Base-by-base conservation (phyloP, 2,888 invertebrate species). In the Trissoscelio sp. region DNA sequence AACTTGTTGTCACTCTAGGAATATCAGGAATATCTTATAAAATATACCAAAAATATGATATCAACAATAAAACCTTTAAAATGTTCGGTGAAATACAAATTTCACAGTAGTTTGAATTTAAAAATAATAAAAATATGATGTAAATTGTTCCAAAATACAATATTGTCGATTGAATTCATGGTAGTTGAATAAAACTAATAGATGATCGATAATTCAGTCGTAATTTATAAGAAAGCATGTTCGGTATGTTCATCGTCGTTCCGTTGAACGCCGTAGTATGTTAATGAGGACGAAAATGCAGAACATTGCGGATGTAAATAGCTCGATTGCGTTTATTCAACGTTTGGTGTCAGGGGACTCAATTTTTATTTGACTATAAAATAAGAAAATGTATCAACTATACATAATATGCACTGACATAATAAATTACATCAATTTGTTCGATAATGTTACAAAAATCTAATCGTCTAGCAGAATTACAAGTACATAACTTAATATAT, bases 181-280 rank as follows among this genome's bases (percentile, higher is more conserved):
- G 5, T 18, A 28, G 18, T 62, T 14, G 12, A 48, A 11, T 6
- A 34, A 20, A 39, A 39, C 6, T 51, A 53, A 66, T 39, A 14
- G 53, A 22, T 16, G 66, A 64, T 66, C 66, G 66, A 51, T 66
- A 14, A 20, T n/a, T 24, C 39, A 39, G 53, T 66, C n/a, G 66
- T 53, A 53, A 66, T 53, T 51, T 39, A 37, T 51, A 66, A 48
- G 53, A 51, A 66, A 66, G 51, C 39, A 12, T 12, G 48, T 37
- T 64, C 34, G 48, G 64, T 34, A 51, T 48, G 64, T 46, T 62
- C 12, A 64, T 42, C 42, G 14, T 6, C 42, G 16, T 42, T 42
- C 14, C 42, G 16, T 14, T 42, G 42, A 14, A 2, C 28, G 42
- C 44, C 18, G 28, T 31, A 46, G 31, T 62, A 62, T 46, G 46